phyloP scores from a whole-genome alignment of 2,797 vertebrate species.

The Chrysocyon brachyurus region DNA sequence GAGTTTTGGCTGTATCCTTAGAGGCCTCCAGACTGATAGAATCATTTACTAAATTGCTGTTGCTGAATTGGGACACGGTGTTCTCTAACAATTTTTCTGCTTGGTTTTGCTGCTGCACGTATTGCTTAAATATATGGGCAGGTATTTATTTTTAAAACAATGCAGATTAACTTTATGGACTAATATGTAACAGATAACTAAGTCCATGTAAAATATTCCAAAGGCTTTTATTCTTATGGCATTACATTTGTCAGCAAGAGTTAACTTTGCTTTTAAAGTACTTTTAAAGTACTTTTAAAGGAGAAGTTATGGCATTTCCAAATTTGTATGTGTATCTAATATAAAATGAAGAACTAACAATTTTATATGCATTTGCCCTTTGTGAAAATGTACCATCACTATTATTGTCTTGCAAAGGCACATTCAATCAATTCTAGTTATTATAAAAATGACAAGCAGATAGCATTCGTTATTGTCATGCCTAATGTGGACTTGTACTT shows the following conservation, averaged over 20 bases:
- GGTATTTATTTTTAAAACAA: conserved; percentile 45
- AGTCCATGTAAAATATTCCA: not conserved
- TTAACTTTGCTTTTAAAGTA: not conserved
- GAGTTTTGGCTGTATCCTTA: not conserved
- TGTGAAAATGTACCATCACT: not conserved
- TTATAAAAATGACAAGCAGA: conserved; percentile 42
- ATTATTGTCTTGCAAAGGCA: not conserved
- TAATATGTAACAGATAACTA: not conserved
- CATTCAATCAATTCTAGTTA: conserved; percentile 53
- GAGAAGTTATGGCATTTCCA: not conserved
- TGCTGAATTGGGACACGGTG: not conserved
- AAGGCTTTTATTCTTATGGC: not conserved
- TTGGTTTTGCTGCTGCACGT: not conserved
- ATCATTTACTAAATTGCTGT: not conserved
- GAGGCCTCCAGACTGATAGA: not conserved
- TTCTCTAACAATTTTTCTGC: not conserved
- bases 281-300: conserved; percentile 31
- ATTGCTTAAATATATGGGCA: not conserved
- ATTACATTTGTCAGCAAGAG: not conserved
- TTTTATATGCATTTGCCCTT: not conserved
- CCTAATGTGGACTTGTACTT: not conserved
- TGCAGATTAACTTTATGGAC: not conserved
- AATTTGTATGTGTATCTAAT: not conserved
- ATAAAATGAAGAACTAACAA: conserved; percentile 52
- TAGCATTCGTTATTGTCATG: not conserved